phyloP scores from a whole-genome alignment of 2,113 vertebrate genomes.

The Ciconia boyciana region DNA sequence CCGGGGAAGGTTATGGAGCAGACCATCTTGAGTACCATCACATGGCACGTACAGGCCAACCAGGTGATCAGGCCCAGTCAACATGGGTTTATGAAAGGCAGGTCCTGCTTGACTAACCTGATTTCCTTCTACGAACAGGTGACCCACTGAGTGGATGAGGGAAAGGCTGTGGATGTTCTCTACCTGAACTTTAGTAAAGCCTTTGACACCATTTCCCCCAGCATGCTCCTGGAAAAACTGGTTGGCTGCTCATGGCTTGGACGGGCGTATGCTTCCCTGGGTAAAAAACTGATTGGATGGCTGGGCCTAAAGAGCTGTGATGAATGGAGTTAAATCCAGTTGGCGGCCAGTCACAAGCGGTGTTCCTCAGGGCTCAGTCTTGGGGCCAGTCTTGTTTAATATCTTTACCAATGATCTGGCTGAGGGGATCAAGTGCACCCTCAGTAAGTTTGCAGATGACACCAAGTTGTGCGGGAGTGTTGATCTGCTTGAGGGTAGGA shows the following conservation, averaged over 20 bases:
- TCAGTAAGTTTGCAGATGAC: not conserved
- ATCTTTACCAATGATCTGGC: not conserved
- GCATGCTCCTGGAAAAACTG: not conserved
- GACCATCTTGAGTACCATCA: not conserved
- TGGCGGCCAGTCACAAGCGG: not conserved
- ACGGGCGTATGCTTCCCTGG: rapidly evolving
- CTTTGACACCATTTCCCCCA: not conserved
- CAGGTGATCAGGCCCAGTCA: not conserved
- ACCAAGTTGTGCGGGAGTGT: not conserved
- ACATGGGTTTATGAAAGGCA: not conserved
- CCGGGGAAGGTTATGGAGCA: not conserved
- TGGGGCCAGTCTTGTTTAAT: not conserved
- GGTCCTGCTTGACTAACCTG: not conserved
- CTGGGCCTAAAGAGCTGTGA: not conserved
- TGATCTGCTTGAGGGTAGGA: no score
- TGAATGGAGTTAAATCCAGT: not conserved
- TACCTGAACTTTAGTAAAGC: not conserved
- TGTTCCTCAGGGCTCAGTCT: not conserved
- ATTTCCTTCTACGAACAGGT: not conserved
- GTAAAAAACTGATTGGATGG: not conserved
- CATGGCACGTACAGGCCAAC: not conserved
- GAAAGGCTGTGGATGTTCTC: not conserved
- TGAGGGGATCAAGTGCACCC: not conserved
- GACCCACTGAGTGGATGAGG: not conserved
- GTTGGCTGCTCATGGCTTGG: no score